Evolutionary conservation across 2,113 vertebrate species (phyloP), one percentile per base, ranked within the genome.

Genomic region (Loxodonta africana): DNA sequence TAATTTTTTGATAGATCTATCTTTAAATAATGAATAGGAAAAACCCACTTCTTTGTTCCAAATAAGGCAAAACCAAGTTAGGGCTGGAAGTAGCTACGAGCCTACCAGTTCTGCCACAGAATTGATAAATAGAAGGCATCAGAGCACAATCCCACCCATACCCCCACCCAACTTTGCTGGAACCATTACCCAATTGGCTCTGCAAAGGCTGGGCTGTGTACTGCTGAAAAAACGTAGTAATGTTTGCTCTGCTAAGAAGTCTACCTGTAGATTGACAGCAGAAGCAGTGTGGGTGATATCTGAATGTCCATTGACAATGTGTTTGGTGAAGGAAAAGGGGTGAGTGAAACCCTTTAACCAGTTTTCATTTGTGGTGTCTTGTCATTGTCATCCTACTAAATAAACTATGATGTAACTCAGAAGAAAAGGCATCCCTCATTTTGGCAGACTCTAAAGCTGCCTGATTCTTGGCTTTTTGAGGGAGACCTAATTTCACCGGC

Each of bases 21-120:
- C 15, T 88, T 91, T 90, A 90, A 93, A 78, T 73, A 94, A 82
- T 51, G 88, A 88, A 62, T 30, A 82, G 26, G 26, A 71, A 30
- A 90, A 93, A 63, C 8, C 41, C 48, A 90, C 83, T 95, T 8
- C 12, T 94, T 95, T 95, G 23, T 92, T 26, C 12, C 63, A 51
- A 88, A 76, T 73, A 53, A 93, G 48, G 23, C 33, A 93, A 95
- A 83, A 18, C 48, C 71, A 89, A 80, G 6, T 89, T 57, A 69
- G 7, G 26, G 63, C 3, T 88, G 23, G 73, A 73, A 62, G 17
- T 77, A 25, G 17, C 23, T 12, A 9, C 67, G 21, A 46, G 77
- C 14, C 57, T 15, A 69, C 30, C 48, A 82, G 83, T 80, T 83
- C 71, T 74, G 80, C 23, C 18, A 69, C 57, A 65, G 28, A 84